phyloP scores from a whole-genome alignment of 2,113 vertebrate species.

The Chloebia gouldiae region DNA sequence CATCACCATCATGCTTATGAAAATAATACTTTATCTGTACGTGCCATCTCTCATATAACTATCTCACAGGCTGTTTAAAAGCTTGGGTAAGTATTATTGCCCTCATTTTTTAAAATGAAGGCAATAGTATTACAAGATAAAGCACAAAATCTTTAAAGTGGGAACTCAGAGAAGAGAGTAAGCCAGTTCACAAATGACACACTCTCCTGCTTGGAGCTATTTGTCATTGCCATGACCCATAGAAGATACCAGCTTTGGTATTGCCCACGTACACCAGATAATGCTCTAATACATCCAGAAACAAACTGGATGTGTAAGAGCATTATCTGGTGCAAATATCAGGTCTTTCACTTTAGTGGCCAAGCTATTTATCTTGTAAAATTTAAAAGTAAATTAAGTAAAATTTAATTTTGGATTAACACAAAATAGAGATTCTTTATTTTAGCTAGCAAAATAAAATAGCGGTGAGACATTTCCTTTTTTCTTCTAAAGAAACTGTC shows the following conservation, averaged over 20 bases:
- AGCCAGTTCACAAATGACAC: not conserved
- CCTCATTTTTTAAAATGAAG: not conserved
- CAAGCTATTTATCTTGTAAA: not conserved
- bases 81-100: conserved; percentile 24
- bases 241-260: not conserved
- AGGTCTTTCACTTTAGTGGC: not conserved
- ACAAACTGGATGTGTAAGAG: not conserved
- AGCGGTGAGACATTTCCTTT: fast-evolving
- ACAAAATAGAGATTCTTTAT: not conserved
- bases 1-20: not conserved
- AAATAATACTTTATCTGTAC: not conserved
- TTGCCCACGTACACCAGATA: not conserved
- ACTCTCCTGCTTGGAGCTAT: not conserved
- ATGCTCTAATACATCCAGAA: not conserved
- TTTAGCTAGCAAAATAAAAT: not conserved
- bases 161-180: not conserved
- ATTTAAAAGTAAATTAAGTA: not conserved
- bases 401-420: not conserved
- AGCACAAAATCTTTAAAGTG: not conserved
- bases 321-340: not conserved
- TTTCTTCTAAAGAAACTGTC: not conserved
- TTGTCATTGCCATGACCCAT: not conserved
- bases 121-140: not conserved
- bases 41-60: not conserved
- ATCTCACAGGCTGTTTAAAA: conserved; percentile 18